Conservation (phyloP, 1,140 invertebrate species). For the Drosophila melanogaster region DNA sequence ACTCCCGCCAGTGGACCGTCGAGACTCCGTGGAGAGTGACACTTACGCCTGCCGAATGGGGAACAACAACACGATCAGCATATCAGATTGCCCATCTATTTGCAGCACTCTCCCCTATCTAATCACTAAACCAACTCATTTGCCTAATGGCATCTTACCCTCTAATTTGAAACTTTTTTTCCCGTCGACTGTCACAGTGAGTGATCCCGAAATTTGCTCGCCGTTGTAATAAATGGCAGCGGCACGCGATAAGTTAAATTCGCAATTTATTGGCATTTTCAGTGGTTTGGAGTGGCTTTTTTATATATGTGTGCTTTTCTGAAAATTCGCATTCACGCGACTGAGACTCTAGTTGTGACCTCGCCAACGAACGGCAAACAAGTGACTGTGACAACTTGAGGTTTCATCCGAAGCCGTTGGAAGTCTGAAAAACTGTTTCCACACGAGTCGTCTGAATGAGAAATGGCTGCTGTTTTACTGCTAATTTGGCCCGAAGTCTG, state of each 20-base stretch:
- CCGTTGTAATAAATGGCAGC: conserved; percentile 65
- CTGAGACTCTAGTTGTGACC: conserved; percentile 32
- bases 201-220: conserved; percentile 61
- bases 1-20: conserved; percentile 47
- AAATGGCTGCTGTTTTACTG: conserved; percentile 14
- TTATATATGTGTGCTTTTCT: conserved; percentile 9
- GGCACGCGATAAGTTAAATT: conserved; percentile 66
- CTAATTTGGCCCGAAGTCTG: conserved; percentile 6
- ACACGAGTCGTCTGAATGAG: conserved; percentile 11
- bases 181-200: conserved; percentile 31
- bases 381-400: conserved; percentile 43
- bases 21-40: conserved; percentile 48
- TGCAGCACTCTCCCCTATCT: conserved; percentile 32
- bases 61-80: conserved; percentile 12
- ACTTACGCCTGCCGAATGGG: conserved; percentile 26
- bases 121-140: conserved; percentile 45
- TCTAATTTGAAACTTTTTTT: conserved; percentile 56
- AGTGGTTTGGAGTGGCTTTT: conserved; percentile 4
- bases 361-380: conserved; percentile 24
- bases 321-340: conserved; percentile 25
- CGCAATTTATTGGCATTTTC: conserved; percentile 64
- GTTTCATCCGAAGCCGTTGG: conserved; percentile 8
- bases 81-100: not conserved
- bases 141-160: conserved; percentile 49
- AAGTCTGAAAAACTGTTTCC: conserved; percentile 21